phyloP scores from a whole-genome alignment of 2,797 vertebrate species.

The Tympanoctomys barrerae region DNA sequence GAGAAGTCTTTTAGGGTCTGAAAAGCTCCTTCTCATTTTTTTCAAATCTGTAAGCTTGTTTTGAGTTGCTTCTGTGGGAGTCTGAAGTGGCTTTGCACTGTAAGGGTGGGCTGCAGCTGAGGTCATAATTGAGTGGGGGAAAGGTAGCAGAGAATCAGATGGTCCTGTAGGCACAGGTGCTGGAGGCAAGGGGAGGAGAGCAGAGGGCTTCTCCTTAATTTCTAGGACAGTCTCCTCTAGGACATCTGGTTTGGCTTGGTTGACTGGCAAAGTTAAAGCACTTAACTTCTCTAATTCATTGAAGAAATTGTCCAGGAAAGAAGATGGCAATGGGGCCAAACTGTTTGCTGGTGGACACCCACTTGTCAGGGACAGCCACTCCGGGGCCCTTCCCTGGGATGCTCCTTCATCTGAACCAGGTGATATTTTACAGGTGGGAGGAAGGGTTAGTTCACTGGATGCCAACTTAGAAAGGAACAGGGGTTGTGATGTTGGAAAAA shows the following conservation, averaged over 20 bases:
- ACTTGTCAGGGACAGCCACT: slow-evolving; percentile 91
- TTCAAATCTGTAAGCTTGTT: slow-evolving; percentile 73
- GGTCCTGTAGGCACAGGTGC: slow-evolving; percentile 79
- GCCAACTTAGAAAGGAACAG: slow-evolving; percentile 89
- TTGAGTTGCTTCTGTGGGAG: slow-evolving; percentile 66
- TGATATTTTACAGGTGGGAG: slow-evolving; percentile 83
- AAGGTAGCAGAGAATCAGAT: slow-evolving; percentile 79
- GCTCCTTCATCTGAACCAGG: slow-evolving; percentile 86
- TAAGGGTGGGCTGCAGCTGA: slow-evolving; percentile 73
- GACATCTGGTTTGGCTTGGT: slow-evolving; percentile 73
- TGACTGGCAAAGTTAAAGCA: slow-evolving; percentile 81
- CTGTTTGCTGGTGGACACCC: slow-evolving; percentile 83
- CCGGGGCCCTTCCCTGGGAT: slow-evolving; percentile 87
- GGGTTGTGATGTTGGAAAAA: slow-evolving; percentile 78
- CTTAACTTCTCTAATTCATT: slow-evolving; percentile 86
- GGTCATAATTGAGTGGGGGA: slow-evolving; percentile 72
- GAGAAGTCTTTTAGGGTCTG: slow-evolving; percentile 54
- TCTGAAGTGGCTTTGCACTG: slow-evolving; percentile 24
- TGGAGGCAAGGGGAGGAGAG: slow-evolving; percentile 82
- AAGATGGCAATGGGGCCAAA: slow-evolving; percentile 87
- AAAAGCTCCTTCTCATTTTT: slow-evolving; percentile 61
- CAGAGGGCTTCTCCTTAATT: slow-evolving; percentile 85
- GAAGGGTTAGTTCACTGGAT: slow-evolving; percentile 85
- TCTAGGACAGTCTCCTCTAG: slow-evolving; percentile 73
- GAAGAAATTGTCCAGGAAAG: slow-evolving; percentile 88